Conservation (phyloP, 2,113 vertebrate genomes). For the Oxyruncus cristatus region DNA sequence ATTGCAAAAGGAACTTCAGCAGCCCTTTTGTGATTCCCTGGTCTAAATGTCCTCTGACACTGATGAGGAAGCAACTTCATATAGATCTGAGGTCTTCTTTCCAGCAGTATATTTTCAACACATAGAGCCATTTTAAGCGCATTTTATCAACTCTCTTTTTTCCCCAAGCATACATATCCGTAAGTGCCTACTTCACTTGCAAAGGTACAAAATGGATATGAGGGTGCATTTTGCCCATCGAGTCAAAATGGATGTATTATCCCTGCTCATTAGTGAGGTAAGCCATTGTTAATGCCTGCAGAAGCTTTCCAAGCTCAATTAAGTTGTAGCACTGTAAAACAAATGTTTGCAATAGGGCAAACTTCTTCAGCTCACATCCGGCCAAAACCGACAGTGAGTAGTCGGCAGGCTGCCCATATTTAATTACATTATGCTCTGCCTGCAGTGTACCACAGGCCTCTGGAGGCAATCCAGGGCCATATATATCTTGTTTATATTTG, state of each 20-base stretch:
- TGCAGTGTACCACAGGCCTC: constrained; percentile 23
- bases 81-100: background rate
- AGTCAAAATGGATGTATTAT: background rate
- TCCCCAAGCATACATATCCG: accelerated
- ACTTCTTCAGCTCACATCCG: constrained; percentile 21
- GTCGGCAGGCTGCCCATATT: background rate
- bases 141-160: background rate
- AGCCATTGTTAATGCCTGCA: background rate
- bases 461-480: constrained; percentile 41
- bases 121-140: background rate
- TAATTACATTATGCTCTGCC: constrained; percentile 13
- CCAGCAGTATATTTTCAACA: background rate
- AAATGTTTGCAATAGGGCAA: constrained; percentile 43
- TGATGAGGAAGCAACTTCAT: background rate
- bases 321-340: constrained; percentile 23
- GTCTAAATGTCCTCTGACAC: background rate
- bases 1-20: background rate
- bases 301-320: constrained; percentile 22
- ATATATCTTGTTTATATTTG: constrained; percentile 57
- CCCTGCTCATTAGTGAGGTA: background rate
- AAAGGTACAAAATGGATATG: background rate
- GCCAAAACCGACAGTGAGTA: background rate
- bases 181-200: background rate
- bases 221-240: background rate
- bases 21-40: background rate